Base-by-base conservation (phyloP, 2,797 vertebrate genomes). In the Bovichtus variegatus region DNA sequence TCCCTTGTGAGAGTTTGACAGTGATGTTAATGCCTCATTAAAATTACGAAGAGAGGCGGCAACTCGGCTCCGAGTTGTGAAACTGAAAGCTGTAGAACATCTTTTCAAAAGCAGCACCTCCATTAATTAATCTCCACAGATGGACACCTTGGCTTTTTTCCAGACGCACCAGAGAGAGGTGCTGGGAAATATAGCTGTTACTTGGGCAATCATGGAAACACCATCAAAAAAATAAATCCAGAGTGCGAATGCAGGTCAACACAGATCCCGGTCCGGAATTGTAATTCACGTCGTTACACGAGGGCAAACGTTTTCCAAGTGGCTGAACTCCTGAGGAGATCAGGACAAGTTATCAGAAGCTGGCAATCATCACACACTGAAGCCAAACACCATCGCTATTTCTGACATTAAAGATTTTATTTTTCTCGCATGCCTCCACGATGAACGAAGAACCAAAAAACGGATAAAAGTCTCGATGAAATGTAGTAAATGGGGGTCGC, bases 21-120 rank as follows among this genome's bases (percentile, higher is more conserved):
- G 82, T 84, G 85, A 91, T 54, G 85, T 75, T 92, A 88, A 92
- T 86, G 84, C 78, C 89, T 92, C 89, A 91, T 93, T 92, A 93
- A 88, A 91, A 90, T 84, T 81, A 79, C 16, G 61, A 57, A 41
- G 66, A 75, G 67, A 74, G 65, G 71, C 74, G 23, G 79, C 29
- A 36, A 85, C 62, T 89, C 69, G 2, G 62, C 71, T 66, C 65
- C 19, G 38, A 75, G 78, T 89, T 91, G 67, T 84, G 58, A 83
- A 85, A 87, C 55, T 13, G 1, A 80, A 83, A 85, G 84, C 73
- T 46, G 25, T 9, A 12, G 70, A 87, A 79, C 47, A 76, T 71
- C 60, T 68, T 88, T 83, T 82, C 72, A 85, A 86, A 87, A 41
- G 31, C 71, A 51, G 51, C 61, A 66, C 80, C 72, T 72, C 64